Evolutionary conservation across 2,797 vertebrate genomes (phyloP), one percentile per base, ranked within the genome.

Genomic region (Rhinichthys osculus): DNA sequence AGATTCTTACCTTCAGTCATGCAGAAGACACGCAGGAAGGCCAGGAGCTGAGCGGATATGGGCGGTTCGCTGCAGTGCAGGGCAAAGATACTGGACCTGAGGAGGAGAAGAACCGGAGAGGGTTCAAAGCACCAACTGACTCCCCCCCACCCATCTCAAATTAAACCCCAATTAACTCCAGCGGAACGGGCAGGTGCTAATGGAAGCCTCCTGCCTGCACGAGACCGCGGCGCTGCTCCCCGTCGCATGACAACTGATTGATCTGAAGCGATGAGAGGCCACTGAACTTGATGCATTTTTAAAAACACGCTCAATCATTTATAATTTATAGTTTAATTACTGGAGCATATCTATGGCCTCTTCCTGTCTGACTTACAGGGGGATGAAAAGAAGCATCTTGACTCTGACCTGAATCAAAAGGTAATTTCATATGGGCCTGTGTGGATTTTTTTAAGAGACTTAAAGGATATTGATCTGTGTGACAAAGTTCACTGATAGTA

Each of bases 21-120:
- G 94, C 98, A 99, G 95, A 99, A 99, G 10, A 99, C 98, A 69
- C 98, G 95, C 67, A 99, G 96, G 89, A 99, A 99, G 90, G 98
- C 98, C 88, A 99, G 94, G 54, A 99, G 97, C 90, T 99, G 98
- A 82, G 98, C 97, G 19, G 98, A 98, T 85, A 99, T 97, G 17
- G 98, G 98, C 1, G 97, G 97, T 87, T 99, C 98, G 4, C 95
- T 97, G 82, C 96, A 95, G 88, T 99, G 97, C 89, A 99, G 90
- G 4, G 98, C 97, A 87, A 99, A 99, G 81, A 99, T 95, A 83
- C 97, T 99, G 80, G 98, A 99, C 88, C 98, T 99, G 93, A 87
- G 9, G 74, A 88, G 81, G 90, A 78, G 88, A 57, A 91, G 88
- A 78, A 76, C 83, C 50, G 77, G 67, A 72, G 40, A 84, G 38